A percentile compares a stretch with the other conserved stretches of the same genome.
These are phyloP conservation scores for Drosophila kuntzei DNA, from an alignment of 2,888 invertebrate species.

Conservation along the genomic window DNA sequence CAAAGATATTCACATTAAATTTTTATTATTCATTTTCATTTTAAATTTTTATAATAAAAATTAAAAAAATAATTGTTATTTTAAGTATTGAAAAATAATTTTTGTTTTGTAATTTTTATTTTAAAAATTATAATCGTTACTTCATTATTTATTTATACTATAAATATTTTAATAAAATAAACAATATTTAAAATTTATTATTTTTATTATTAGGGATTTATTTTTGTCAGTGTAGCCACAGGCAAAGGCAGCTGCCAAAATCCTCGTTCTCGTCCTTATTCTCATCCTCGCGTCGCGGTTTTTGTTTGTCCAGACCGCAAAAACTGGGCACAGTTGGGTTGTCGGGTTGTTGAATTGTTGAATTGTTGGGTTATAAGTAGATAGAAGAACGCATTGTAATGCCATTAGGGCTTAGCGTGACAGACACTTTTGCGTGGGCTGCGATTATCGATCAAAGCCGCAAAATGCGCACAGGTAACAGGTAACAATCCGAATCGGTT, in stretches of 20 bases:
- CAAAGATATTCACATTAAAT: too few relatives aligned
- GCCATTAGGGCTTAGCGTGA: conserved; percentile 76
- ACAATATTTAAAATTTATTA: too few relatives aligned
- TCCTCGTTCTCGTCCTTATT: conserved; percentile 22
- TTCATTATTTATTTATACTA: too few relatives aligned
- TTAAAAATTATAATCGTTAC: too few relatives aligned
- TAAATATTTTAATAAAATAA: too few relatives aligned
- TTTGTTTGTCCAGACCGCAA: conserved; percentile 62
- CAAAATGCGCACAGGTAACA: conserved; percentile 73
- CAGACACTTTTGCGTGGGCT: conserved; percentile 76
- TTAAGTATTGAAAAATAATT: too few relatives aligned
- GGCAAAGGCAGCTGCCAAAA: conserved; percentile 46
- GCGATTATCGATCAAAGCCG: conserved; percentile 82
- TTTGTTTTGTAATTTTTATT: too few relatives aligned
- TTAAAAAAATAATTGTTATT: too few relatives aligned
- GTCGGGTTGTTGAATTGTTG: conserved; percentile 1
- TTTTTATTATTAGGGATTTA: too few relatives aligned
- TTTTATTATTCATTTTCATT: too few relatives aligned
- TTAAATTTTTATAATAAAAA: too few relatives aligned
- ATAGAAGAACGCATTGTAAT: conserved; percentile 60
- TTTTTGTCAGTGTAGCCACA: conserved; percentile 20
- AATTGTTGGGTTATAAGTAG: conserved; percentile 34
- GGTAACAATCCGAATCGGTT: background rate
- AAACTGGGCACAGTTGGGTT: conserved; percentile 36
- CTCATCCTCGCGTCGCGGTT: conserved; percentile 49